A percentile compares a stretch with the other conserved stretches of the same genome.
phyloP scores from a whole-genome alignment of 1,140 invertebrate species.

The Hestina assimilis region DNA sequence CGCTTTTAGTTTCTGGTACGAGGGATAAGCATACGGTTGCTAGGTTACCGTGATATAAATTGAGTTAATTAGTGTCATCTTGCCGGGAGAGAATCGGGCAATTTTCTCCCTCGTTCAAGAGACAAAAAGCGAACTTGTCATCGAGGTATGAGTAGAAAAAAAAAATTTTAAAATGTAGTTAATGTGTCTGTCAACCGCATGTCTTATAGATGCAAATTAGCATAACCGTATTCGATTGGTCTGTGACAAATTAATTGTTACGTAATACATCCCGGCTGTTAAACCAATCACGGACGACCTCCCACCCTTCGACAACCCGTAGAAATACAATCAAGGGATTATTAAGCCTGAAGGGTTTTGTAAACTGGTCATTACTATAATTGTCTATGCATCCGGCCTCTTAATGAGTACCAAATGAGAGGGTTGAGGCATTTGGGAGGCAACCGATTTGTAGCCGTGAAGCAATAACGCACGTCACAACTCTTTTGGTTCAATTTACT shows the following conservation, averaged over 20 bases:
- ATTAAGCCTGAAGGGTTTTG: constrained; percentile 29
- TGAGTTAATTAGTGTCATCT: too few relatives aligned
- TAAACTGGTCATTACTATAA: constrained; percentile 49
- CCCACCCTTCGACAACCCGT: constrained; percentile 5
- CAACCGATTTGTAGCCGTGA: constrained; percentile 65
- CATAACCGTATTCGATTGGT: constrained; percentile 1
- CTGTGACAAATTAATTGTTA: background rate
- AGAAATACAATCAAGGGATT: constrained; percentile 15
- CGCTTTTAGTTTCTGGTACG: too few relatives aligned
- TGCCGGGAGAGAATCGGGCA: too few relatives aligned
- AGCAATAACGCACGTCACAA: constrained; percentile 47
- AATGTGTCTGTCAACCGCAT: too few relatives aligned
- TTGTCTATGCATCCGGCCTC: constrained; percentile 55
- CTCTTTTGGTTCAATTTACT: background rate
- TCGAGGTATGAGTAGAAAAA: background rate
- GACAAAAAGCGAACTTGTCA: background rate
- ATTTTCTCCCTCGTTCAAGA: too few relatives aligned
- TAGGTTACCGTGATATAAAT: too few relatives aligned
- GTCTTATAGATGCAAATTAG: background rate
- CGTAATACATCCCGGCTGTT: constrained; percentile 18
- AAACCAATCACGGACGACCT: constrained; percentile 36
- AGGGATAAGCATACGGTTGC: too few relatives aligned
- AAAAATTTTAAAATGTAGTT: too few relatives aligned
- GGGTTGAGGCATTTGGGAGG: constrained; percentile 35
- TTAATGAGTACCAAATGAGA: constrained; percentile 67